A percentile compares a stretch with the other conserved stretches of the same genome.
Evolutionary conservation across 2,113 vertebrate genomes (phyloP).

Genomic region (Strix aluco): DNA sequence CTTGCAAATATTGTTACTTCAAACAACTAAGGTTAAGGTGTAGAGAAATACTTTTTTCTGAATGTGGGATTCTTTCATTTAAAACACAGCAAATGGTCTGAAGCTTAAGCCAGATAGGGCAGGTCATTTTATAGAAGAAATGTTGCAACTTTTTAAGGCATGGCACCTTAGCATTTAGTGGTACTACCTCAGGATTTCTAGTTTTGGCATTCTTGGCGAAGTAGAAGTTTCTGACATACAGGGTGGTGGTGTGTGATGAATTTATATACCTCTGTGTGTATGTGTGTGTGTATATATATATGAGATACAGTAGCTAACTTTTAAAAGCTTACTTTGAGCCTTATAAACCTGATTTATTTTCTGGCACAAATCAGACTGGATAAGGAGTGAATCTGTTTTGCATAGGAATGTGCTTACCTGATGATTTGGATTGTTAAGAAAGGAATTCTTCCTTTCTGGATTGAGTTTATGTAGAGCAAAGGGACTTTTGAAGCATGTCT

Average conservation of each 20-base stretch:
- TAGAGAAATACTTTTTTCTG: neutral
- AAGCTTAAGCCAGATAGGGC: neutral
- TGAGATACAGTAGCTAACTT: neutral
- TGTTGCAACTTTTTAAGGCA: neutral
- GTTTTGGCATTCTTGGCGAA: neutral
- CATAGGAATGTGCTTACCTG: neutral
- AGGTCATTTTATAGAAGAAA: neutral
- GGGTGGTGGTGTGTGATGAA: rapidly evolving
- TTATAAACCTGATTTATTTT: neutral
- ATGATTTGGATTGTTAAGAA: neutral
- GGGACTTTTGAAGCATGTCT: neutral
- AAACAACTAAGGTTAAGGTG: neutral
- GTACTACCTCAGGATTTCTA: neutral
- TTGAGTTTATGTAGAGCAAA: neutral
- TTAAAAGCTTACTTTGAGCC: neutral
- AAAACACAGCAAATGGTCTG: neutral
- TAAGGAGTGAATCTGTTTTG: neutral
- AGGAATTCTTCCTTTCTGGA: neutral
- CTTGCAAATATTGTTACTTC: neutral
- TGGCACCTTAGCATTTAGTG: neutral
- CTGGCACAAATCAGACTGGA: neutral
- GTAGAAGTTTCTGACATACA: neutral
- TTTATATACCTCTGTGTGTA: neutral
- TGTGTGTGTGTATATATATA: neutral
- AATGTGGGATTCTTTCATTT: neutral